Evolutionary conservation across 2,113 vertebrate genomes (phyloP), one percentile per base, ranked within the genome.

Genomic region (Etheostoma cragini): DNA sequence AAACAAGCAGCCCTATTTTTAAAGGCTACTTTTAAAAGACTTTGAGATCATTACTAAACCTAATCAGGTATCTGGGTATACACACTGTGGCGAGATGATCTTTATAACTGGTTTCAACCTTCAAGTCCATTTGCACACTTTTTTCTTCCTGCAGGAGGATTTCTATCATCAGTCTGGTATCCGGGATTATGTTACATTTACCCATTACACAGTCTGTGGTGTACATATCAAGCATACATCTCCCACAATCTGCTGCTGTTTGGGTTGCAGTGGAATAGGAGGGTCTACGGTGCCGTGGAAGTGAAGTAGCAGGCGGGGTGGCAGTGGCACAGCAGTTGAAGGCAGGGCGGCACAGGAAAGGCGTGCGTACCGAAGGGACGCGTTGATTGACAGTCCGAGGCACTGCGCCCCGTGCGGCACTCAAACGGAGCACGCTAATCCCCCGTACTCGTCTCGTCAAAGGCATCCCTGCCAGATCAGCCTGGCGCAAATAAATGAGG

Each of bases 351-450:
- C 62, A 33, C 70, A 71, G 78, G 63, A 65, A 67, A 62, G 54
- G 80, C 26, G 81, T 75, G 85, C 85, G 78, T 30, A 88, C 78
- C 13, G 80, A 42, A 7, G 76, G 77, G 90, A 83, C 86, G 81
- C 76, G 65, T 24, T 87, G 86, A 90, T 72, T 90, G 93, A 89
- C 89, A 90, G 89, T 72, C 75, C 49, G 83, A 87, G 90, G 80
- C 74, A 90, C 83, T 15, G 87, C 85, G 87, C 87, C 82, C 70
- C 73, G 89, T 53, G 86, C 86, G 64, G 88, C 78, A 85, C 69
- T 30, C 80, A 26, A 80, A 75, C 70, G 76, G 82, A 88, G 89
- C 84, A 50, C 47, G 80, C 78, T 90, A 81, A 91, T 90, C 88
- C 88, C 72, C 60, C 67, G 46, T 74, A 80, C 74, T 47, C 61